These are phyloP conservation scores for Microcebus lehilahytsara DNA, from an alignment of 2,113 vertebrate species.

Conservation along the genomic window DNA sequence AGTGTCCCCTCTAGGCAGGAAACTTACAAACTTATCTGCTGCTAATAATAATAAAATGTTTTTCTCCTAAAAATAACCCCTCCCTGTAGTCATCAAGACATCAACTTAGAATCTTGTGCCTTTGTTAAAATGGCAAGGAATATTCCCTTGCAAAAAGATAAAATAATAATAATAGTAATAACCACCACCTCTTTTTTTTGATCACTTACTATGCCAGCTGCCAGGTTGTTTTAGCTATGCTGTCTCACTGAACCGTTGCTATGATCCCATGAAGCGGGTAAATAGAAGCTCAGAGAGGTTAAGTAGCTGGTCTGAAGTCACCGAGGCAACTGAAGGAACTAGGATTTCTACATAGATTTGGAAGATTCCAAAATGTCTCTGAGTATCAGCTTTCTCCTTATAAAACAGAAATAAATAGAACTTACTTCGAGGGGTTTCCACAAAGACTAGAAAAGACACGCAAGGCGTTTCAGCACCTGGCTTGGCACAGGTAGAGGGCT, in stretches of 20 bases:
- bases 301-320: background rate
- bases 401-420: background rate
- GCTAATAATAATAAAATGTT: background rate
- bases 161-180: background rate
- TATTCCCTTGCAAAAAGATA: background rate
- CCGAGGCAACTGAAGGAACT: background rate
- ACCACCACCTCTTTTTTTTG: background rate
- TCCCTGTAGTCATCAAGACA: background rate
- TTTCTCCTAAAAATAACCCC: background rate
- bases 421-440: background rate
- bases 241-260: background rate
- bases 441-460: accelerated
- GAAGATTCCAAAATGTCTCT: background rate
- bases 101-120: background rate
- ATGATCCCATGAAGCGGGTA: background rate
- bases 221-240: background rate
- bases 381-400: background rate
- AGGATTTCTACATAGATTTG: background rate
- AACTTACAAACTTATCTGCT: background rate
- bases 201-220: background rate
- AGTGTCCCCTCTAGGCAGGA: background rate
- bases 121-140: background rate
- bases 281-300: background rate
- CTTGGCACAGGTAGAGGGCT: background rate
- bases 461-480: background rate